Base-by-base conservation (phyloP, 2,797 vertebrate species). In the Chanos chanos region DNA sequence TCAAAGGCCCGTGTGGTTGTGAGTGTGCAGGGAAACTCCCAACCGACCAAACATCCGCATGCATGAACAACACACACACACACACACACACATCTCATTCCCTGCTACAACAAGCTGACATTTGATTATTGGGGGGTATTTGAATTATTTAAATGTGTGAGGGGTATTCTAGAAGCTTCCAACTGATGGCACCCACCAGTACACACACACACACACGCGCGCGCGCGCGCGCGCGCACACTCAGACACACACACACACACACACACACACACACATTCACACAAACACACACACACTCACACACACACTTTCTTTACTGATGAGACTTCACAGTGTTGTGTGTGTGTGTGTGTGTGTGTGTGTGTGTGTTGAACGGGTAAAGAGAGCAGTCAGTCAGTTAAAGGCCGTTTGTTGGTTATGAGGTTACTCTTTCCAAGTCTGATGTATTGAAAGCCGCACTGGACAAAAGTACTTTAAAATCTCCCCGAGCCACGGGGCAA, bases 381-480 rank as follows among this genome's bases (percentile, higher is more conserved):
- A n/a, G n/a, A n/a, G n/a, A n/a, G n/a, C n/a, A n/a, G n/a, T n/a
- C n/a, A n/a, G n/a, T n/a, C n/a, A n/a, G n/a, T n/a, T n/a, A n/a
- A n/a, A n/a, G n/a, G n/a, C n/a, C n/a, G n/a, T n/a, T n/a, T 37
- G 36, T 40, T 21, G 33, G 63, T 53, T 54, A 43, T 39, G 45
- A 61, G 57, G 52, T 61, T 57, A 65, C 12, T 65, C 31, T 49
- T 64, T 57, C 59, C 62, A 47, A 59, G 59, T 54, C 48, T 53
- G 24, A 51, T 41, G 18, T 53, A 63, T 62, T 66, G 62, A 64
- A 50, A 52, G 61, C 36, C 44, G 66, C n/a, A n/a, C n/a, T n/a
- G n/a, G n/a, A n/a, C n/a, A n/a, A n/a, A n/a, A 73, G 54, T 62
- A 73, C 43, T 58, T 36, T 49, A 56, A 61, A 55, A 27, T 43